These are phyloP conservation scores for Lathronympha strigana DNA, from an alignment of 2,888 invertebrate genomes.

Conservation along the genomic window DNA sequence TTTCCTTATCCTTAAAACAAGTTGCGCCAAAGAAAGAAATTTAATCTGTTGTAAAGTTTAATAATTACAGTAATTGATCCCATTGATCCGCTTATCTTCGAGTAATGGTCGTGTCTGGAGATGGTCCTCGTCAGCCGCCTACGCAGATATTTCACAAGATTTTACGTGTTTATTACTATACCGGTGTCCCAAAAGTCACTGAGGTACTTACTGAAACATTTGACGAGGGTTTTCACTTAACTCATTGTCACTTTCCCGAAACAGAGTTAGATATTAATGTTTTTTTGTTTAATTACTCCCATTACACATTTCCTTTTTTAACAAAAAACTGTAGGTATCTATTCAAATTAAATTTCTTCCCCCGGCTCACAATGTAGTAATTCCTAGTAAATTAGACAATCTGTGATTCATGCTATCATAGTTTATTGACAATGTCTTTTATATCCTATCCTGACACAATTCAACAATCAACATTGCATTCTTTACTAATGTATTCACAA, in stretches of 20 bases:
- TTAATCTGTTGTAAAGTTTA: constrained; percentile 45
- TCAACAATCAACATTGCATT: constrained; percentile 79
- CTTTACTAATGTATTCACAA: constrained; percentile 70
- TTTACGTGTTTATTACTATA: constrained; percentile 20
- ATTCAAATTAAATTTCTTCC: constrained; percentile 62
- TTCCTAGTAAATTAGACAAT: constrained; percentile 53
- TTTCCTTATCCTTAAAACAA: constrained; percentile 48
- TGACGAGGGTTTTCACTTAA: constrained; percentile 45
- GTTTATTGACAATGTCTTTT: constrained; percentile 70
- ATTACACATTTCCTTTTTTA: constrained; percentile 6
- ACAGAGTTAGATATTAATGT: neutral
- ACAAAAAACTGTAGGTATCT: constrained; percentile 1
- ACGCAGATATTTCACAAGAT: constrained; percentile 13
- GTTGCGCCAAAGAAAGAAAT: constrained; percentile 63
- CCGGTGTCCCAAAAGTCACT: constrained; percentile 19
- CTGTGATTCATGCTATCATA: constrained; percentile 51
- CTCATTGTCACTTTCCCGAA: constrained; percentile 37
- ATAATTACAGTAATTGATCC: constrained; percentile 42
- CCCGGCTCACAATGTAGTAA: constrained; percentile 53
- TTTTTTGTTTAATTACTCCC: constrained; percentile 4
- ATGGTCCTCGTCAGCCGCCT: constrained; percentile 2
- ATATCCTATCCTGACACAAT: constrained; percentile 64
- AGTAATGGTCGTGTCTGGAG: constrained; percentile 10
- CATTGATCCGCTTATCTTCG: constrained; percentile 43
- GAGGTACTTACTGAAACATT: constrained; percentile 39